A percentile compares a stretch with the other conserved stretches of the same genome.
phyloP scores from a whole-genome alignment of 2,113 vertebrate genomes.

The Guaruba guarouba region DNA sequence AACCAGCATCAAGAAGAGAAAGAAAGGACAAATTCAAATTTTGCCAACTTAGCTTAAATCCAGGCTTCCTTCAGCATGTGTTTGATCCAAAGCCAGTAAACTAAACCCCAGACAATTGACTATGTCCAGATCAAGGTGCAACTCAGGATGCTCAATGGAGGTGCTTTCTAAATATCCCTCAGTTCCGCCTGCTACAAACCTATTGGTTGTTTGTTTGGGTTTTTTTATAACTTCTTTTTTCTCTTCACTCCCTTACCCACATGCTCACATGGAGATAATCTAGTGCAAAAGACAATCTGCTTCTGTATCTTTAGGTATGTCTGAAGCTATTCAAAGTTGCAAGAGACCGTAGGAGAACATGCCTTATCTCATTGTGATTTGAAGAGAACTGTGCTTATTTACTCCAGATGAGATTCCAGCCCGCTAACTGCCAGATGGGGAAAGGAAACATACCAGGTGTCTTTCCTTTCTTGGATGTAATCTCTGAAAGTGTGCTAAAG shows the following conservation, averaged over 20 bases:
- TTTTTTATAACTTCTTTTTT: not conserved
- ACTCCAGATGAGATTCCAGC: not conserved
- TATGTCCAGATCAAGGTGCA: not conserved
- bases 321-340: not conserved
- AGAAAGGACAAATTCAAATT: not conserved
- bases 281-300: not conserved
- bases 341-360: fast-evolving
- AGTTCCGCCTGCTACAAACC: not conserved
- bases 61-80: not conserved
- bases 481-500: not conserved
- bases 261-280: not conserved
- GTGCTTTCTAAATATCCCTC: not conserved
- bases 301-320: not conserved
- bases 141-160: not conserved
- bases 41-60: not conserved
- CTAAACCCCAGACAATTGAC: not conserved
- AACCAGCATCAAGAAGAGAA: not conserved
- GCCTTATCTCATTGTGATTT: not conserved
- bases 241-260: fast-evolving
- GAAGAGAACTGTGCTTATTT: not conserved
- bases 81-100: not conserved
- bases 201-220: fast-evolving
- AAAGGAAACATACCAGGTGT: not conserved
- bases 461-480: not conserved
- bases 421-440: not conserved